Evolutionary conservation across 2,797 vertebrate genomes (phyloP).

Genomic region (Sebastes itinus): DNA sequence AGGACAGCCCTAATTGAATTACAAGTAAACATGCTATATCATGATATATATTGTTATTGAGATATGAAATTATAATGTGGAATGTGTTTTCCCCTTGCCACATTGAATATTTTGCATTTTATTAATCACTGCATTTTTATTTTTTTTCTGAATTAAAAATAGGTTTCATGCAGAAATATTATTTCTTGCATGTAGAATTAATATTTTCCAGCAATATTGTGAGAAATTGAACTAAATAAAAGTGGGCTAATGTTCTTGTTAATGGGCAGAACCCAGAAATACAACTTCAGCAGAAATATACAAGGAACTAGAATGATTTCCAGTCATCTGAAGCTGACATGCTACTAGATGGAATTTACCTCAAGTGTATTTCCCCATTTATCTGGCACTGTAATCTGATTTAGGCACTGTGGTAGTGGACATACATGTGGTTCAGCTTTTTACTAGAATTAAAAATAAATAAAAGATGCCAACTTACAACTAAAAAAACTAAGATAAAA

Average conservation of each 20-base stretch:
- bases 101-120: background rate
- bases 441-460: no score
- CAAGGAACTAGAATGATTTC: background rate
- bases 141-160: background rate
- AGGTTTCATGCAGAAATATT: fast-evolving
- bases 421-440: background rate
- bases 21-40: no score
- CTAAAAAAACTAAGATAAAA: background rate
- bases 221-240: no score
- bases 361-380: background rate
- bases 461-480: background rate
- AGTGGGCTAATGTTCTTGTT: no score
- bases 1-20: no score
- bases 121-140: no score
- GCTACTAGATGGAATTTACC: background rate
- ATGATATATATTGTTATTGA: no score
- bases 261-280: no score
- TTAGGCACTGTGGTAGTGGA: background rate
- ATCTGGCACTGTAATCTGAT: background rate
- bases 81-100: background rate
- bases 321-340: background rate
- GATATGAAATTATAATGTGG: no score
- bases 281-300: no score
- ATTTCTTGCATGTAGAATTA: fast-evolving
- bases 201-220: background rate